Evolutionary conservation across 1,140 invertebrate genomes (phyloP), one percentile per base, ranked within the genome.

Genomic region (Thaumetopoea pityocampa): DNA sequence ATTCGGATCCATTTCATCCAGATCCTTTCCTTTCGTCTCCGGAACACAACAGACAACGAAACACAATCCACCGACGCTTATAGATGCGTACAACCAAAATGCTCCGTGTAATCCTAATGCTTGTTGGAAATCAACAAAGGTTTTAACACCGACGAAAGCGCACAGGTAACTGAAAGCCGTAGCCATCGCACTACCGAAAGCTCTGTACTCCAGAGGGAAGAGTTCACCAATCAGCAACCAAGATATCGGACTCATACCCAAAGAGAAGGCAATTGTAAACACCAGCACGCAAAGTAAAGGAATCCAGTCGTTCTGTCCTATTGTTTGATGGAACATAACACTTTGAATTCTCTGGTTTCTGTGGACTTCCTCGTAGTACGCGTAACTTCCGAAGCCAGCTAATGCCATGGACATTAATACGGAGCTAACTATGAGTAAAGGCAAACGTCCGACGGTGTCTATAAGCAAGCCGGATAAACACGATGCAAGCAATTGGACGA

Each of bases 241-340:
- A 8, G 94, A 95, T 68, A 97, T 95, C 24, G 95, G 95, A 69
- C 94, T 95, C 86, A 96, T 96, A 14, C 95, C 95, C 49, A 96
- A 85, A 2, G 94, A 94, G 71, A 96, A 96, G 8, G 93, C 93
- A 20, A 94, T 91, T 4, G 93, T 94, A 76, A 94, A 94, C 24
- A 94, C 90, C 35, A 95, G 85, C 1, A 94, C 93, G 79, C 93
- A 94, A 9, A 93, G 86, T 20, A 95, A 70, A 3, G 93, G 93
- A 48, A 95, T 94, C 93, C 93, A 95, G 67, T 94, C 92, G 57
- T 92, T 87, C 42, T 90, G 87, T 6, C 89, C 87, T 17, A 79
- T 54, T 1, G 71, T 68, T 40, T 85, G 84, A 44, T 77, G 80
- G 29, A 83, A 79, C 70, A 85, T 83, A 0, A 86, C 71, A 28